A percentile compares a stretch with the other conserved stretches of the same genome.
Conservation (phyloP, 2,888 invertebrate species). For the Mythimna impura region DNA sequence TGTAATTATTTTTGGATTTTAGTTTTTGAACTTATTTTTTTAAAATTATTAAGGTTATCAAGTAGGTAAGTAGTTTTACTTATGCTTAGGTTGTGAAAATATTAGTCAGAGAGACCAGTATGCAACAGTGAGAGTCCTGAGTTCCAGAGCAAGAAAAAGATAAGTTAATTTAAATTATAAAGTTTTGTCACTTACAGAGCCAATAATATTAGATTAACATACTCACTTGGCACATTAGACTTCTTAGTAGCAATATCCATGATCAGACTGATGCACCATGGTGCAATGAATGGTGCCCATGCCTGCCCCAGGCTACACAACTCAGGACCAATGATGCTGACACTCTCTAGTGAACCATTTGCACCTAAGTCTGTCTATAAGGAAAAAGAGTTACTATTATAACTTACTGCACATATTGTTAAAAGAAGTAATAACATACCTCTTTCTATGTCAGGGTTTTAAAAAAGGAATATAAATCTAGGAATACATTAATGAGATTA, state of each 20-base stretch:
- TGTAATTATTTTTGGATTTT: too few relatives aligned
- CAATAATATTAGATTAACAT: background rate
- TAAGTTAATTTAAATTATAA: too few relatives aligned
- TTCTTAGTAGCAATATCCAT: constrained; percentile 89
- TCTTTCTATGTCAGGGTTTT: background rate
- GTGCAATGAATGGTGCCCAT: constrained; percentile 88
- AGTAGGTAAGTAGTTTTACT: too few relatives aligned
- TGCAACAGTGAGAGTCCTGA: too few relatives aligned
- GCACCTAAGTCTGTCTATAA: constrained; percentile 78
- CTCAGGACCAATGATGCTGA: constrained; percentile 87
- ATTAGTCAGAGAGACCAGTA: too few relatives aligned
- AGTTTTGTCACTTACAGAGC: too few relatives aligned
- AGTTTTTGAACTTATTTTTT: too few relatives aligned
- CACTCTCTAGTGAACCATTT: constrained; percentile 84
- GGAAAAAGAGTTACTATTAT: background rate
- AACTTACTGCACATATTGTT: background rate
- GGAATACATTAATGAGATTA: background rate
- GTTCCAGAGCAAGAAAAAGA: too few relatives aligned
- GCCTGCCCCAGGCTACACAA: constrained; percentile 82
- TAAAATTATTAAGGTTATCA: too few relatives aligned
- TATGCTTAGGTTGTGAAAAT: too few relatives aligned
- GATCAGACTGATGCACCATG: constrained; percentile 87
- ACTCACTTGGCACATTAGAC: constrained; percentile 85
- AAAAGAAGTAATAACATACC: background rate
- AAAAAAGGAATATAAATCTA: background rate